Base-by-base conservation (phyloP, 2,797 vertebrate genomes). In the Scarus forsteni region DNA sequence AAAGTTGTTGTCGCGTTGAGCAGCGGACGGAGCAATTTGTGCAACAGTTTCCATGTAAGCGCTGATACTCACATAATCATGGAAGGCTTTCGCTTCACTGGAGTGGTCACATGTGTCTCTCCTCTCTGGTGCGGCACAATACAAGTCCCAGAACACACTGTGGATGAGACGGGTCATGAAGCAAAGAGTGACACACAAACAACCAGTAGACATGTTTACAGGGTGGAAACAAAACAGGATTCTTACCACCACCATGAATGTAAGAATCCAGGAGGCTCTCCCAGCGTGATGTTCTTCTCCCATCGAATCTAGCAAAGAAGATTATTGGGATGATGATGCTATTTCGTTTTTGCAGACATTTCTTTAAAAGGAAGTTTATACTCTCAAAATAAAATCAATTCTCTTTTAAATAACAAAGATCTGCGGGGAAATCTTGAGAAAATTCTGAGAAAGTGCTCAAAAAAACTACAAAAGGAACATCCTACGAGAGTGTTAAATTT, bases 201-300 rank as follows among this genome's bases (percentile, higher is more conserved):
- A 85, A 75, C 15, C 70, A n/a, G 40, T 53, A 67, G 61, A 80
- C 48, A 65, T 55, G 64, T 70, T 71, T 66, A 80, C 46, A 70
- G 27, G 36, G 13, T 79, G 54, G 70, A 2, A 0, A 64, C 16
- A 70, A 42, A 69, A 36, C 19, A 51, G 27, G 4, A 66, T 64
- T 95, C 98, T 97, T 91, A 99, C 98, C 98, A 99, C 98, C 98
- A 99, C 98, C 98, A 99, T 35, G 98, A 99, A 94, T 99, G 98
- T 79, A 99, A 92, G 93, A 99, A 99, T 88, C 98, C 98, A 52
- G 98, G 97, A 54, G 98, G 97, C 83, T 99, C 98, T 75, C 98
- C 98, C 57, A 99, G 89, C 36, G 98, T 98, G 93, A 99, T 99
- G 91, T 99, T 99, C 93, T 99, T 99, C 91, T 99, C 97, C 97